phyloP scores from a whole-genome alignment of 2,113 vertebrate genomes.

The Acrocephalus kingi region DNA sequence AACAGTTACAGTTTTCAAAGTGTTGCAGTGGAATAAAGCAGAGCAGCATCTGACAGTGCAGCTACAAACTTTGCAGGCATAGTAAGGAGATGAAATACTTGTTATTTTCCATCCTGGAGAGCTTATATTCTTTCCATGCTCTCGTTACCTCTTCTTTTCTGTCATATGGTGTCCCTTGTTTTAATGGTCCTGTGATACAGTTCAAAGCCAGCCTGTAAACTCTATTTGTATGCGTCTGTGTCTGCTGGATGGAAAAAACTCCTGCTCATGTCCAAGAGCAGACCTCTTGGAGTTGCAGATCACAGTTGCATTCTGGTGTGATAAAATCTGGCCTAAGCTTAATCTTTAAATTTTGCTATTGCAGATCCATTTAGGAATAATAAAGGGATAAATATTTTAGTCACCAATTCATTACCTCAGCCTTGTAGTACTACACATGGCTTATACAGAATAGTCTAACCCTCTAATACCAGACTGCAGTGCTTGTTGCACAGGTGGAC shows the following conservation, averaged over 20 bases:
- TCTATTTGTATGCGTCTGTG: not conserved
- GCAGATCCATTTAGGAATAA: not conserved
- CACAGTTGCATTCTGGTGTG: not conserved
- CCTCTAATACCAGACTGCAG: not conserved
- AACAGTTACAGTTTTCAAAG: not conserved
- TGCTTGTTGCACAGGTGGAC: not conserved
- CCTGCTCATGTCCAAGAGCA: not conserved
- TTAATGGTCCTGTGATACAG: not conserved
- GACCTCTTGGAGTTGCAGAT: not conserved
- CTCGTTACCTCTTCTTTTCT: not conserved
- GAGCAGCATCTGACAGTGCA: not conserved
- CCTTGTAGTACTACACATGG: not conserved
- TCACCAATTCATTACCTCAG: not conserved
- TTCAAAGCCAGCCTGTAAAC: not conserved
- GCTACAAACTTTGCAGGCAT: not conserved
- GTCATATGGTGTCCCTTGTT: not conserved
- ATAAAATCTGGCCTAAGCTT: not conserved
- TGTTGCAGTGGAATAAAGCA: not conserved
- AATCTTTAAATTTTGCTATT: not conserved
- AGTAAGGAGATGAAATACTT: not conserved
- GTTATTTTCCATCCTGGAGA: not conserved
- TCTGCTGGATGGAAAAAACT: not conserved
- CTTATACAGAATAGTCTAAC: not conserved
- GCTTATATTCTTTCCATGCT: not conserved
- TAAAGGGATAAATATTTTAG: not conserved